These are phyloP conservation scores for Patagioenas fasciata DNA, from an alignment of 2,113 vertebrate species.

Conservation along the genomic window DNA sequence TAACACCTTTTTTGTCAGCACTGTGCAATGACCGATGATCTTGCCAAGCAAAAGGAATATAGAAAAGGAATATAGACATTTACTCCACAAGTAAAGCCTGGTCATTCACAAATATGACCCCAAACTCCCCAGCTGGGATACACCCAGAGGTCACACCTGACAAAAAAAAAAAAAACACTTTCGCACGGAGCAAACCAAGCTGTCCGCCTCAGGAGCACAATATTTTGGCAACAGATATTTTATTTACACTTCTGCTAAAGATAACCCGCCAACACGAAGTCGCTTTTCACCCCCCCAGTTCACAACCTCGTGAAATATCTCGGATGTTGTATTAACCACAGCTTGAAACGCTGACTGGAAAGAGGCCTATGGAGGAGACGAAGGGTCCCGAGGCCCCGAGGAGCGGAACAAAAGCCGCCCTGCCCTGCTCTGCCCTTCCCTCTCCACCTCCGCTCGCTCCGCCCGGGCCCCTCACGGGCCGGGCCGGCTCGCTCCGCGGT, in stretches of 20 bases:
- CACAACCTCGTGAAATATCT: background rate
- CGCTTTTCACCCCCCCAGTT: background rate
- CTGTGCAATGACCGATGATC: fast-evolving
- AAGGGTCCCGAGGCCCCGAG: fast-evolving
- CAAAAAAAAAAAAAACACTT: background rate
- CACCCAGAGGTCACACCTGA: background rate
- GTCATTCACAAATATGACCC: fast-evolving
- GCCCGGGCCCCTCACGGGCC: background rate
- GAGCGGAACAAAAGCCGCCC: fast-evolving
- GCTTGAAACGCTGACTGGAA: background rate
- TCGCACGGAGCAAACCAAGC: fast-evolving
- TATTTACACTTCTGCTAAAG: background rate
- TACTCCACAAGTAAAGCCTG: background rate
- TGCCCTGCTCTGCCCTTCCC: too few relatives aligned
- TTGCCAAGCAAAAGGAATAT: background rate
- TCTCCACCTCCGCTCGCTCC: background rate
- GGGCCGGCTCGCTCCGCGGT: background rate
- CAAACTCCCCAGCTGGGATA: fast-evolving
- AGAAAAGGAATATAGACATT: too few relatives aligned
- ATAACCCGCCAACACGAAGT: too few relatives aligned
- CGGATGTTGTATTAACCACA: fast-evolving
- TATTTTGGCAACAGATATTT: fast-evolving
- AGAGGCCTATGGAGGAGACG: fast-evolving
- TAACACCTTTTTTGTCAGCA: fast-evolving
- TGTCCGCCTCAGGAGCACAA: fast-evolving